Evolutionary conservation across 2,113 vertebrate species (phyloP), one percentile per base, ranked within the genome.

Genomic region (Muscicapa adusta): DNA sequence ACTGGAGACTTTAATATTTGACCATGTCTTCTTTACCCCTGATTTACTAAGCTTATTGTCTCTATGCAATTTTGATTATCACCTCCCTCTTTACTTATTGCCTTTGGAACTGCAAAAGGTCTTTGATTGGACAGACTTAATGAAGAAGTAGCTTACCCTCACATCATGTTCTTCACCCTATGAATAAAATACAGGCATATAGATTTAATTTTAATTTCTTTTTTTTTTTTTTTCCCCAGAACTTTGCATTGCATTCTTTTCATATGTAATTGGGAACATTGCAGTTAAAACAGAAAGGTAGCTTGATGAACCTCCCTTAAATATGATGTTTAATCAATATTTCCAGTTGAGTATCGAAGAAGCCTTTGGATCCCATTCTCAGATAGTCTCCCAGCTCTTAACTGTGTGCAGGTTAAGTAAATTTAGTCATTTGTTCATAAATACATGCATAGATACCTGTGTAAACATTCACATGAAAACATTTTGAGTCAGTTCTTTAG

Each of bases 181-280:
- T 51, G 29, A 84, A 57, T 26, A 57, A 62, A 91, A 72, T 16
- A 42, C 10, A 16, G 8, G 15, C 25, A 5, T 11, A 62, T 10
- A 54, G 16, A 47, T 7, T n/a, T 23, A 20, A 24, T 22, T 53
- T 66, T 87, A 26, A 3, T 43, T 60, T 31, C 1, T 7, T 13
- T 7, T 42, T 63, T n/a, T n/a, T n/a, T 61, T 40, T 40, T 40
- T 40, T 40, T 40, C 38, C 34, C 31, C 24, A 40, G 18, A 81
- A 51, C 14, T 73, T 74, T 29, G 8, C 9, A 58, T 79, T 67
- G 2, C 26, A 38, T 81, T 67, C 33, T 87, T 23, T n/a, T 67
- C 19, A 14, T 19, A 36, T 3, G 23, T 38, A 0, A 0, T 10
- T 53, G 29, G 22, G 15, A 50, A 20, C 31, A 36, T 12, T 29